Percentiles rank a stretch among this genome's conserved stretches.
phyloP scores from a whole-genome alignment of 2,888 invertebrate species.

The Synanthedon formicaeformis region DNA sequence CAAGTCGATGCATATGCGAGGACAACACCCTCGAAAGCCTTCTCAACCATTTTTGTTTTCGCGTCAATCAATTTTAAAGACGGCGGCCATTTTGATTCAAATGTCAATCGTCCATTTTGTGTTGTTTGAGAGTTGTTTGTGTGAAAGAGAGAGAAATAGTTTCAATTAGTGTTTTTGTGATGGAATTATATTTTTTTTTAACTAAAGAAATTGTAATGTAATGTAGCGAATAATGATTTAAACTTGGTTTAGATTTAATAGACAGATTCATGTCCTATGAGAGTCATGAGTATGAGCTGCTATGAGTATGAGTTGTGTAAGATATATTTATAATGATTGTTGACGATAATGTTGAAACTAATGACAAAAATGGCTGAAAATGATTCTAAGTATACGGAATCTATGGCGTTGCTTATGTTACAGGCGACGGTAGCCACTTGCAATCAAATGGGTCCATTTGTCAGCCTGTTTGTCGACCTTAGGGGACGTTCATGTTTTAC shows the following conservation, averaged over 20 bases:
- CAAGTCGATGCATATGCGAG: slow-evolving; percentile 49
- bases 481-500: too few species aligned
- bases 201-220: too few species aligned
- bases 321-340: neutral
- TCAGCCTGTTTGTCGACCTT: too few species aligned
- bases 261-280: too few species aligned
- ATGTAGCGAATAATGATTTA: too few species aligned
- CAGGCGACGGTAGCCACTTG: too few species aligned
- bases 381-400: too few species aligned
- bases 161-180: slow-evolving; percentile 6
- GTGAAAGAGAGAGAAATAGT: neutral
- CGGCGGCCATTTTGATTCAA: neutral
- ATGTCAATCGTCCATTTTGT: neutral
- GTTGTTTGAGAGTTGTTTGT: neutral
- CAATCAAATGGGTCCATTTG: too few species aligned
- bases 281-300: too few species aligned
- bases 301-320: neutral
- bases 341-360: neutral
- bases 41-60: slow-evolving; percentile 23
- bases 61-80: neutral
- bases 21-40: slow-evolving; percentile 46
- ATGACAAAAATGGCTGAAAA: slow-evolving; percentile 21
- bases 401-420: too few species aligned
- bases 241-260: too few species aligned
- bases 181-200: slow-evolving; percentile 1